Evolutionary conservation across 2,113 vertebrate species (phyloP).

Genomic region (Zosterops borbonicus): DNA sequence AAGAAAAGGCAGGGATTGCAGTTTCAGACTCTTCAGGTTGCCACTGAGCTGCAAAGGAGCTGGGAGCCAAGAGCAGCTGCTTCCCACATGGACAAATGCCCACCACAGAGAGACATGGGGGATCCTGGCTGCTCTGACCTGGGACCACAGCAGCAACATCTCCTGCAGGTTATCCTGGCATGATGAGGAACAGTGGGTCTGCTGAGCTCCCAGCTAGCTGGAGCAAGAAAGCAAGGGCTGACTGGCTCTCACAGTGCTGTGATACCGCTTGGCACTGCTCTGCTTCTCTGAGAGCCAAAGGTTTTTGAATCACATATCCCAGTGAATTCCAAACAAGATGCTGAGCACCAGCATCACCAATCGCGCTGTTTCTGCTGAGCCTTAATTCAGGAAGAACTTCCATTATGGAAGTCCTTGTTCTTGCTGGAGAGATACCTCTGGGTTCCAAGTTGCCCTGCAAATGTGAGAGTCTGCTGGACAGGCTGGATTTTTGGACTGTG

Average conservation of each 20-base stretch:
- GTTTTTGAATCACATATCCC: neutral
- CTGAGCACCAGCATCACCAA: neutral
- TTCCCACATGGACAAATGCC: neutral
- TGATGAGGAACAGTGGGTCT: neutral
- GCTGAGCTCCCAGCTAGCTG: neutral
- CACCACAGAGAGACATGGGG: neutral
- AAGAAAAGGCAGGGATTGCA: neutral
- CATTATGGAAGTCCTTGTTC: neutral
- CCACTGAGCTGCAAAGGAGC: neutral
- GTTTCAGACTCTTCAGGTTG: neutral
- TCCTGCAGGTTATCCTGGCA: neutral
- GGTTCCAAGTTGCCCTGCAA: neutral
- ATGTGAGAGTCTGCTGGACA: neutral
- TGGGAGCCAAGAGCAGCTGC: neutral
- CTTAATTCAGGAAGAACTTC: neutral
- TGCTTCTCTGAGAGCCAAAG: neutral
- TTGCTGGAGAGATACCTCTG: neutral
- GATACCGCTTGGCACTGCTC: fast-evolving
- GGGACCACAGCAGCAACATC: neutral
- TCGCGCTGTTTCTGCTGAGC: neutral
- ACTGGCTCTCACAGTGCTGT: neutral
- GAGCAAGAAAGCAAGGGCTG: neutral
- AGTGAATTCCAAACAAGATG: neutral
- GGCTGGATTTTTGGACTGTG: neutral
- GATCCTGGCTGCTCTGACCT: neutral